phyloP scores from a whole-genome alignment of 2,888 invertebrate genomes.

The Hipparchia semele region DNA sequence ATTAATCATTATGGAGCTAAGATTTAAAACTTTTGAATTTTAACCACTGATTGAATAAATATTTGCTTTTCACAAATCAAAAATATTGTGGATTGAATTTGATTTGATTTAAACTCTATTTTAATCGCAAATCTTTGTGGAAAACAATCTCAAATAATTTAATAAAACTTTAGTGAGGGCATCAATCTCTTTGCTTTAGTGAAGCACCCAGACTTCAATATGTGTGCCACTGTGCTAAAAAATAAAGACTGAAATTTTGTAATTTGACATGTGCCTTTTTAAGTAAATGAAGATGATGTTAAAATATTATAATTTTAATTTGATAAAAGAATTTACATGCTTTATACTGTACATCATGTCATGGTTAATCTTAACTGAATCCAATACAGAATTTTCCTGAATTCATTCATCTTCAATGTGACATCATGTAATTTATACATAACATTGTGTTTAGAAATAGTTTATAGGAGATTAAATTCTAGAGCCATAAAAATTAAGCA shows the following conservation, averaged over 20 bases:
- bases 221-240: background rate
- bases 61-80: too few species aligned
- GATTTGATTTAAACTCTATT: background rate
- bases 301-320: background rate
- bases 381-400: background rate
- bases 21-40: too few species aligned
- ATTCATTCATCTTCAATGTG: too few species aligned
- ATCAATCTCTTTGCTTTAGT: too few species aligned
- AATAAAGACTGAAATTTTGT: background rate
- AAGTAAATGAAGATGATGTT: background rate
- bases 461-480: too few species aligned
- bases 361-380: background rate
- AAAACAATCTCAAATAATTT: background rate
- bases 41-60: too few species aligned
- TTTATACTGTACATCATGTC: background rate
- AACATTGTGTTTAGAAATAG: too few species aligned
- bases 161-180: background rate
- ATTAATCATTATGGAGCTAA: too few species aligned
- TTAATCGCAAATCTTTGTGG: background rate
- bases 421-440: too few species aligned
- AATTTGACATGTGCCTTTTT: background rate
- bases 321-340: background rate
- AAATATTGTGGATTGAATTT: too few species aligned
- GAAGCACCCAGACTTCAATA: background rate
- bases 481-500: background rate